phyloP scores from a whole-genome alignment of 2,888 invertebrate genomes.

The Acrobasis suavella region DNA sequence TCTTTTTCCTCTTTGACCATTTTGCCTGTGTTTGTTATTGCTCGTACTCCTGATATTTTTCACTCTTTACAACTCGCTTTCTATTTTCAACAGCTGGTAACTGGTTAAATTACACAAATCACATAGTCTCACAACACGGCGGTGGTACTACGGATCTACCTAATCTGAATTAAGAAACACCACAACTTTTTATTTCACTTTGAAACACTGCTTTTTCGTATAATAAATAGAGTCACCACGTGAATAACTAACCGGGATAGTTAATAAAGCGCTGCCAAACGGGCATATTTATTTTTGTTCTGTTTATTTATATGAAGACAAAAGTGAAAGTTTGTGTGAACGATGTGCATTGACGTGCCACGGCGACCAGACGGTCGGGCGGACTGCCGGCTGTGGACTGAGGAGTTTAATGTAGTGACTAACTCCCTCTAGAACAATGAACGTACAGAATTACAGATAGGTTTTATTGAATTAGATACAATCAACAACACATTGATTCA shows the following conservation, averaged over 20 bases:
- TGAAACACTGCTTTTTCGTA: slow-evolving; percentile 7
- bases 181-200: slow-evolving; percentile 30
- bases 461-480: slow-evolving; percentile 9
- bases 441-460: slow-evolving; percentile 1
- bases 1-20: slow-evolving; percentile 72
- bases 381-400: slow-evolving; percentile 26
- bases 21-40: slow-evolving; percentile 25
- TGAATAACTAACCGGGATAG: slow-evolving; percentile 22
- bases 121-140: slow-evolving; percentile 5
- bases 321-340: slow-evolving; percentile 43
- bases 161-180: slow-evolving; percentile 25
- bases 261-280: slow-evolving; percentile 1
- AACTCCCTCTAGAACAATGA: slow-evolving; percentile 31
- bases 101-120: neutral
- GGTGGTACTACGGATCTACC: slow-evolving; percentile 14
- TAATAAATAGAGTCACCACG: slow-evolving; percentile 21
- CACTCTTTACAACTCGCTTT: neutral
- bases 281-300: slow-evolving; percentile 27
- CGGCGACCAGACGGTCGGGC: slow-evolving; percentile 21
- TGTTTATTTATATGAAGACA: slow-evolving; percentile 39
- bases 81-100: neutral
- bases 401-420: slow-evolving; percentile 28
- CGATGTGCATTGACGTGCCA: slow-evolving; percentile 12
- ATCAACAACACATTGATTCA: slow-evolving; percentile 22
- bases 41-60: neutral